Evolutionary conservation across 2,888 invertebrate genomes (phyloP).

Genomic region (Agrochola lota): DNA sequence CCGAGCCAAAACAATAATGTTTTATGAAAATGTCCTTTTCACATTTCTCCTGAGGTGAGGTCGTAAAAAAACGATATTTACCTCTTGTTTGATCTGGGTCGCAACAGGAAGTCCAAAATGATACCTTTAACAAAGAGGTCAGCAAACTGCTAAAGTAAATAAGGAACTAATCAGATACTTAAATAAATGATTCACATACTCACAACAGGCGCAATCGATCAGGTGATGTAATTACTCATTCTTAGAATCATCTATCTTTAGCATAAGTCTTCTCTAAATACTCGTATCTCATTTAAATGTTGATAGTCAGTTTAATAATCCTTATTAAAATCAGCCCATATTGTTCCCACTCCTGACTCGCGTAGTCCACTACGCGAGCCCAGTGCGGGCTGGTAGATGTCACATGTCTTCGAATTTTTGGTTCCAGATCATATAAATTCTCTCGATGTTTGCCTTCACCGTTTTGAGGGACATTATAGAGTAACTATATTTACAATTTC

Average conservation of each 20-base stretch:
- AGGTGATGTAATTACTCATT: slow-evolving; percentile 25
- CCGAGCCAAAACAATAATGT: too few species aligned
- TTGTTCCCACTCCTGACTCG: too few species aligned
- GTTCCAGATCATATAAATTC: too few species aligned
- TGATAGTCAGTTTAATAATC: neutral
- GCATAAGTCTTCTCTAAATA: neutral
- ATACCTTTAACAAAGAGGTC: neutral
- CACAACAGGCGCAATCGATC: slow-evolving; percentile 15
- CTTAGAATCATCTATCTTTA: slow-evolving; percentile 6
- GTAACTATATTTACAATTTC: neutral
- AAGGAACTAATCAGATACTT: slow-evolving; percentile 16
- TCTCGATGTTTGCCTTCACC: neutral
- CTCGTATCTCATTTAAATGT: neutral
- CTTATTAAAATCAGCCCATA: neutral
- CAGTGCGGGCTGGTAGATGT: neutral
- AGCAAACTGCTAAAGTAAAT: neutral
- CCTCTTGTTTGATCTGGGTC: too few species aligned
- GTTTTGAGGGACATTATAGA: neutral
- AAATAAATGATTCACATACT: slow-evolving; percentile 25
- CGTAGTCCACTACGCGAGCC: neutral
- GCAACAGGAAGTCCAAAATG: too few species aligned
- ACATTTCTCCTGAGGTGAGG: neutral
- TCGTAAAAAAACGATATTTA: too few species aligned
- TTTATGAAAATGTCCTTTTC: neutral
- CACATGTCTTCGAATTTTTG: neutral